A percentile compares a stretch with the other conserved stretches of the same genome.
phyloP scores from a whole-genome alignment of 2,797 vertebrate genomes.

The Sarcophilus harrisii region DNA sequence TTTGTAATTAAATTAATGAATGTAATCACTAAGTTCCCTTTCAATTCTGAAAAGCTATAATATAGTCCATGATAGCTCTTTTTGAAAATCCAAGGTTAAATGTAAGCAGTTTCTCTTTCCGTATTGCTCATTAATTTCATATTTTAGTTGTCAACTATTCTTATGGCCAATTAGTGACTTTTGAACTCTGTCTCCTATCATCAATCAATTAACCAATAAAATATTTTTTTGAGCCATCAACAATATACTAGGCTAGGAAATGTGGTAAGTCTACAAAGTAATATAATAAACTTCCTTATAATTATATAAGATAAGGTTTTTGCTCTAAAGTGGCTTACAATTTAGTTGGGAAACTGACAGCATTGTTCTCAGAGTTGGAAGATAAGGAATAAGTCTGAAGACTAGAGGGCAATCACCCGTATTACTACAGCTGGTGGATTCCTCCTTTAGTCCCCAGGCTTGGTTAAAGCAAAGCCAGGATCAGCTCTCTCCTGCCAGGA shows the following conservation, averaged over 20 bases:
- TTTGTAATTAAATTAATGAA: background rate
- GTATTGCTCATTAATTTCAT: background rate
- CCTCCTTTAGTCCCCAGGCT: background rate
- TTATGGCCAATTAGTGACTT: background rate
- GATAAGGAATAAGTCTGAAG: background rate
- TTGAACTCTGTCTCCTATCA: background rate
- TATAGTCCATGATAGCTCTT: background rate
- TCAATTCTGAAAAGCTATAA: background rate
- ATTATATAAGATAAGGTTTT: background rate
- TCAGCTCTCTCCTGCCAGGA: background rate
- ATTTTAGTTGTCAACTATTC: slow-evolving; percentile 13
- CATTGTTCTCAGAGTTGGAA: background rate
- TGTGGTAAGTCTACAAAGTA: background rate
- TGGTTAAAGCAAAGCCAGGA: background rate
- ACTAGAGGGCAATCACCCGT: background rate
- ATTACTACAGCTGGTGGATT: background rate
- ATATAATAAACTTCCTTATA: background rate
- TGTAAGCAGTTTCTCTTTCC: background rate
- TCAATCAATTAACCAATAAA: background rate
- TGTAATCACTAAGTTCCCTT: background rate
- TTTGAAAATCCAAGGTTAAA: slow-evolving; percentile 10
- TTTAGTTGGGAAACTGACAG: background rate
- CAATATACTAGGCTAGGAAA: background rate
- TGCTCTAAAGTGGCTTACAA: background rate
- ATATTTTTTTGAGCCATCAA: background rate